Evolutionary conservation across 2,797 vertebrate genomes (phyloP).

Genomic region (Triplophysa yarkandensis): DNA sequence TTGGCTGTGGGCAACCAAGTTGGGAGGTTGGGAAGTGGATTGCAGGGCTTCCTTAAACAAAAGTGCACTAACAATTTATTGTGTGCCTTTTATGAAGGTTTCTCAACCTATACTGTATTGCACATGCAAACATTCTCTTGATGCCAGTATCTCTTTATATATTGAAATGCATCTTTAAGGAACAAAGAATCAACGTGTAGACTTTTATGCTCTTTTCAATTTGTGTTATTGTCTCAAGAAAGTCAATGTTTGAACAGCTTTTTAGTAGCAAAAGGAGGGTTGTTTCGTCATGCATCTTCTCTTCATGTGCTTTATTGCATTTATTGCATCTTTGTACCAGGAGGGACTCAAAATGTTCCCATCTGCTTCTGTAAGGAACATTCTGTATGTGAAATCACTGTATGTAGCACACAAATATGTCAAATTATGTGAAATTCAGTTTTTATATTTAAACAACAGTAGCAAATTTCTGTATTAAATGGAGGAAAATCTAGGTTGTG

Average conservation of each 20-base stretch:
- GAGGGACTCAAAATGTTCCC: slow-evolving; percentile 1
- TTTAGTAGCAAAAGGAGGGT: not conserved
- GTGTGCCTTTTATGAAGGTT: slow-evolving; percentile 27
- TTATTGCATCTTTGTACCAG: slow-evolving; percentile 1
- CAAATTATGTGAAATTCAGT: slow-evolving; percentile 17
- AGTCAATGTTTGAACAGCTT: slow-evolving; percentile 13
- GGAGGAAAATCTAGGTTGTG: not conserved
- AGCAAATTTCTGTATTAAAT: slow-evolving; percentile 40
- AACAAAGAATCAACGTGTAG: slow-evolving; percentile 13
- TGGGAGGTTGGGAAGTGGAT: slow-evolving; percentile 1
- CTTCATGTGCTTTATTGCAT: slow-evolving; percentile 22
- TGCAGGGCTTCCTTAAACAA: slow-evolving; percentile 27
- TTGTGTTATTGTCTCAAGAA: not conserved
- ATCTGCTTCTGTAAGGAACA: slow-evolving; percentile 18
- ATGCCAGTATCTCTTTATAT: slow-evolving; percentile 16
- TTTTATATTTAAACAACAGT: slow-evolving; percentile 40
- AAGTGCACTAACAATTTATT: slow-evolving; percentile 40
- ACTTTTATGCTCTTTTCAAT: not conserved
- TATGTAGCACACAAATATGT: slow-evolving; percentile 22
- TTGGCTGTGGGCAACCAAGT: slow-evolving; percentile 21
- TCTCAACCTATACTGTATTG: slow-evolving; percentile 20
- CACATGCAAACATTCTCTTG: slow-evolving; percentile 10
- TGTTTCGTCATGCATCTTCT: not conserved
- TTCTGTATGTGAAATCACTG: slow-evolving; percentile 29
- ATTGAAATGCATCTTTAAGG: slow-evolving; percentile 19